These are phyloP conservation scores for Epinotia nisella DNA, from an alignment of 2,888 invertebrate species.

Conservation along the genomic window DNA sequence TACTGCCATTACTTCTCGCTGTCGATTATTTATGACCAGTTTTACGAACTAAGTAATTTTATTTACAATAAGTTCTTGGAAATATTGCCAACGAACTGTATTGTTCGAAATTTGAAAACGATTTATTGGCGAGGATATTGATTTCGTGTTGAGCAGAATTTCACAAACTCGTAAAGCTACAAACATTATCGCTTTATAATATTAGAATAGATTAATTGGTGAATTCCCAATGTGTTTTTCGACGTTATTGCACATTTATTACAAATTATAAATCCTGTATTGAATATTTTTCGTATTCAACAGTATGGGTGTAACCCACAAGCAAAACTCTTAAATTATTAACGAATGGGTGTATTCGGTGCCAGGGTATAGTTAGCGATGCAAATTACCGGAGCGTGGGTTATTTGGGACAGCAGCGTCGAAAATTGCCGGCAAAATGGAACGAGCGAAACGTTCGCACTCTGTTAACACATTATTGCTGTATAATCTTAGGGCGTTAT, in stretches of 20 bases:
- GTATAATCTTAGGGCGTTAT: not conserved
- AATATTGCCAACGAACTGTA: slow-evolving; percentile 6
- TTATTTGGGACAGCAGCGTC: slow-evolving; percentile 23
- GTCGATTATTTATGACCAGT: slow-evolving; percentile 33
- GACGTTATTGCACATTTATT: no score
- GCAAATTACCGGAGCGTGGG: slow-evolving; percentile 28
- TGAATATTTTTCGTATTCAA: not conserved
- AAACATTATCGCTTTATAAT: no score
- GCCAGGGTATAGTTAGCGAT: slow-evolving; percentile 23
- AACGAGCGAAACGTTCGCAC: slow-evolving; percentile 9
- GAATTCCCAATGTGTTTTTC: no score
- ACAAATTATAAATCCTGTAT: no score
- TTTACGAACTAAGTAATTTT: slow-evolving; percentile 31
- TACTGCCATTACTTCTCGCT: slow-evolving; percentile 28
- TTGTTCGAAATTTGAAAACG: not conserved
- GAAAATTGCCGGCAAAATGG: slow-evolving; percentile 28
- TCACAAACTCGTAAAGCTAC: no score
- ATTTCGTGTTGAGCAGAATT: not conserved
- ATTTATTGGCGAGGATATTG: not conserved
- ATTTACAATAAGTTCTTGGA: slow-evolving; percentile 23
- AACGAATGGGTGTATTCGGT: slow-evolving; percentile 3
- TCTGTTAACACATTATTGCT: slow-evolving; percentile 23
- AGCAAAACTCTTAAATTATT: slow-evolving; percentile 2
- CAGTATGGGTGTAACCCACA: not conserved
- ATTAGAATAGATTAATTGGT: no score